These are phyloP conservation scores for Pollachius pollachius DNA, from an alignment of 2,113 vertebrate species.

Conservation along the genomic window DNA sequence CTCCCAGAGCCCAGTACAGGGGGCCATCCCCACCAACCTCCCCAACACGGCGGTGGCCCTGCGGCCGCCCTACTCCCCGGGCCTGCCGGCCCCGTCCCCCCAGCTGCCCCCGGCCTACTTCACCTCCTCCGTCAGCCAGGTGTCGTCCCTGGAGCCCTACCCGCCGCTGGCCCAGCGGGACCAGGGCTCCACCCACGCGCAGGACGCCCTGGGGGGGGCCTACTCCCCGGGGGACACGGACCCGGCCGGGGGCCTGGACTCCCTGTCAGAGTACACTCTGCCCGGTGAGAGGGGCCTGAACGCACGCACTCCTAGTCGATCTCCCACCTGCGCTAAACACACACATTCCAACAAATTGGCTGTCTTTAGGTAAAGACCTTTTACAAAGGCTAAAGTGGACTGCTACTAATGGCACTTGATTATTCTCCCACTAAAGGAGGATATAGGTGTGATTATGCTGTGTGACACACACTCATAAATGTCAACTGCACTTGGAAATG, in stretches of 20 bases:
- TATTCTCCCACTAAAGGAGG: no score
- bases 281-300: constrained; percentile 60
- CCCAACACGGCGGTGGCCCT: constrained; percentile 84
- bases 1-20: constrained; percentile 81
- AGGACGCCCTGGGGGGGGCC: constrained; percentile 83
- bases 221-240: constrained; percentile 71
- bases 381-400: no score
- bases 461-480: no score
- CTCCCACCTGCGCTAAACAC: no score
- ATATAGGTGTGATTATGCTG: no score
- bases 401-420: no score
- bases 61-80: constrained; percentile 79
- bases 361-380: no score
- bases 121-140: constrained; percentile 62
- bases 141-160: constrained; percentile 77
- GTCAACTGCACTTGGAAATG: no score
- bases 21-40: constrained; percentile 85
- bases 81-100: constrained; percentile 78
- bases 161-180: constrained; percentile 70
- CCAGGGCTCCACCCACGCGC: constrained; percentile 74
- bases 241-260: constrained; percentile 64
- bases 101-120: constrained; percentile 80
- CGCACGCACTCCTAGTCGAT: no score
- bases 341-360: no score
- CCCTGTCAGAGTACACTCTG: constrained; percentile 75